Base-by-base conservation (phyloP, 2,113 vertebrate species). In the Macquaria ambigua region DNA sequence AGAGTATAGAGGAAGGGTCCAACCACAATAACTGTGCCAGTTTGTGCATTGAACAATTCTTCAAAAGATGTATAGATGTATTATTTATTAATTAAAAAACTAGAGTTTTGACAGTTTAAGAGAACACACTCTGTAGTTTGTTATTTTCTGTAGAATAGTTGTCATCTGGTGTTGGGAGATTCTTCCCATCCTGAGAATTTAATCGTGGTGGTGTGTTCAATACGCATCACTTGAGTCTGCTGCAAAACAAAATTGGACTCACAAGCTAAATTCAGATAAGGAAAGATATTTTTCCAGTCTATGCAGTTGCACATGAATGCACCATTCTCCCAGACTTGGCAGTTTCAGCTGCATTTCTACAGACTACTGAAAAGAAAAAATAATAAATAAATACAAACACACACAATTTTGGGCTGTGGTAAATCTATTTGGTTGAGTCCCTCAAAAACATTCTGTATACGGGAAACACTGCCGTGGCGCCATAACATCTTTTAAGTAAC, bases 221-320 rank as follows among this genome's bases (percentile, higher is more conserved):
- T 20, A 34, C 62, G 69, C 23, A 50, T 78, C 37, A 55, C 21
- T 68, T 67, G 14, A 59, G 25, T 64, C 56, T 48, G 39, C 15
- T 56, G 25, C 56, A 46, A 64, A 56, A 56, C 21, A 31, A 62
- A 41, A 74, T 4, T 64, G 41, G 6, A 66, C 43, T 76, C 34
- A 67, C 20, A 53, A 68, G 61, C 21, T 67, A 46, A 67, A 67
- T 56, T 59, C 43, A 62, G 37, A 53, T 81, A 7, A 53, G 23
- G 46, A 53, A 68, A 62, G 46, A 63, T 63, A 53, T 71, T 43
- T 64, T 66, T 71, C 64, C 63, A 66, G 10, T 70, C 15, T 25
- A 59, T 23, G 39, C 41, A 39, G 58, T 52, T 77, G 67, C 82
- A 78, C 74, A 58, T 56, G 67, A 77, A 66, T 66, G 62, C 77